Base-by-base conservation (phyloP, 2,797 vertebrate genomes). In the Linurgus olivaceus region DNA sequence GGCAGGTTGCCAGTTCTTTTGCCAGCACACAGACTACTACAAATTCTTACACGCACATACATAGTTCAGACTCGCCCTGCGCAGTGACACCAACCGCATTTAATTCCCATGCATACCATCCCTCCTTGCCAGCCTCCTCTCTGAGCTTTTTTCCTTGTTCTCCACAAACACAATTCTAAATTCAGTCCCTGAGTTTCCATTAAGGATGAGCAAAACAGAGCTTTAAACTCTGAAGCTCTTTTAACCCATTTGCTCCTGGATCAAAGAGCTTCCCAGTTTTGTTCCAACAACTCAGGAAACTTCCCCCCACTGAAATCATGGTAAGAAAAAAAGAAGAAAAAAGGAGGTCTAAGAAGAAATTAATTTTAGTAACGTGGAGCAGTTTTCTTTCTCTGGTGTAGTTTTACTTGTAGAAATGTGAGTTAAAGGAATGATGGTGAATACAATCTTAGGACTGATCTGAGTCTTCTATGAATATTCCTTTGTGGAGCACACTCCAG, bases 31-130 rank as follows among this genome's bases (percentile, higher is more conserved):
- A 96, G 88, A 72, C 94, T 95, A 62, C 93, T 96, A 82, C 93
- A 95, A 79, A 96, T 94, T 95, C 95, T 96, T 94, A 94, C 96
- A 96, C 55, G 96, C 88, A 96, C 81, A 92, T 94, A 58, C 88
- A 82, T 65, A 74, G 95, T 92, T 96, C 83, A 96, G 95, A 97
- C 97, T 97, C 81, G 96, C 93, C 94, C 96, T 89, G 93, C 6
- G 1, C 91, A 91, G 87, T 95, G 97, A 96, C 96, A 96, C 95
- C 96, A 80, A 92, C 93, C 67, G 2, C 94, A 83, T 88, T 95
- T 96, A 86, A 97, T 96, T 95, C 95, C 95, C 24, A 45, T 75
- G 61, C 94, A 93, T 95, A 92, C 95, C 92, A 87, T 89, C 84
- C 77, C 95, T 61, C 94, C 55, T 42, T 94, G 80, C 96, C 95